Evolutionary conservation across 2,888 invertebrate genomes (phyloP), one percentile per base, ranked within the genome.

Genomic region (Caenorhabditis sp.): DNA sequence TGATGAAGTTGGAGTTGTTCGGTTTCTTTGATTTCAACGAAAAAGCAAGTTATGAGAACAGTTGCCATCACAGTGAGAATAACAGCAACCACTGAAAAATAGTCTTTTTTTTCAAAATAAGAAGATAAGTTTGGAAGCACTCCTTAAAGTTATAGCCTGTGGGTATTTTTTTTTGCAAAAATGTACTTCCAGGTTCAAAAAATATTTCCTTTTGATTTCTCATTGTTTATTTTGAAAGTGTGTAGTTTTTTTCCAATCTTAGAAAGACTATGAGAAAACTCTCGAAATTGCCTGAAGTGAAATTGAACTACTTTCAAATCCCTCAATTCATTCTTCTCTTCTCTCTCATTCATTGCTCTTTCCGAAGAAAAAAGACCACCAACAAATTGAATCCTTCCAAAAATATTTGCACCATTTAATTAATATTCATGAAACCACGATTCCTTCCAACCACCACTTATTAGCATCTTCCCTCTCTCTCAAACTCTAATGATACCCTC

Each of bases 31-130:
- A 37, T n/a, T 1, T 67, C 66, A 19, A 43, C 43, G 8, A 67
- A 55, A 31, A 64, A 67, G 23, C 54, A 64, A 0, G 61, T 67
- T 10, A 72, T 8, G 14, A 72, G 37, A 6, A 62, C 23, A 17
- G 66, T 67, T 36, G 67, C 67, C 43, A 67, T 24, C 1, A 57
- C 62, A 10, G 72, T 61, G 1, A 63, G 14, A 0, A 55, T 17
- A 17, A 72, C 66, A 4, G 67, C 67, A 14, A 53, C 61, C 1
- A 64, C 67, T 67, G 67, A 49, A 71, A 66, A 58, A 60, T n/a
- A 55, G 17, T n/a, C 14, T 43, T 31, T 31, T 31, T 31, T 31
- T 31, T 31, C 31, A n/a, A n/a, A n/a, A n/a, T n/a, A n/a, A n/a
- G n/a, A n/a, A n/a, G n/a, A n/a, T n/a, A n/a, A n/a, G n/a, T n/a